phyloP scores from a whole-genome alignment of 2,113 vertebrate species.

The Cervus canadensis region DNA sequence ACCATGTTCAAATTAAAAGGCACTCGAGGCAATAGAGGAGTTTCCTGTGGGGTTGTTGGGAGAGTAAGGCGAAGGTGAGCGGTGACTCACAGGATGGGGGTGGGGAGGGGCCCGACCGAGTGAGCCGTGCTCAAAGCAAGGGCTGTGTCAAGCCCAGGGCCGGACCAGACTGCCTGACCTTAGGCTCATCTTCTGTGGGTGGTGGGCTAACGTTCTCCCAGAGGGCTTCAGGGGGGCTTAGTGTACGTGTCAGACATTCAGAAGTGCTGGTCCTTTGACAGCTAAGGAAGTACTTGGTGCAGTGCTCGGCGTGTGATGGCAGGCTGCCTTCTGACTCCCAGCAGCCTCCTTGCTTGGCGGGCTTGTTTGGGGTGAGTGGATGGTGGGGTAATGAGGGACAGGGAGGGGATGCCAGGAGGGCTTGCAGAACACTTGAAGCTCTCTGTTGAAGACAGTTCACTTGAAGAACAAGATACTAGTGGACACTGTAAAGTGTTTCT shows the following conservation, averaged over 20 bases:
- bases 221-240: not conserved
- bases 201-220: accelerated
- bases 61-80: not conserved
- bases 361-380: not conserved
- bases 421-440: not conserved
- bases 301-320: not conserved
- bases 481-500: not conserved
- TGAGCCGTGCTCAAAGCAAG: not conserved
- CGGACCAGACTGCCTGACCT: not conserved
- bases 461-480: not conserved
- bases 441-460: not conserved
- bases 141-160: not conserved
- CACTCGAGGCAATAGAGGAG: not conserved
- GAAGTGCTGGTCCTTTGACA: not conserved
- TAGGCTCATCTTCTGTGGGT: not conserved
- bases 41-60: not conserved
- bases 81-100: not conserved
- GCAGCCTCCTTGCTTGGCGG: not conserved
- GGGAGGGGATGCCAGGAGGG: not conserved
- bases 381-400: too few relatives aligned
- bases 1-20: not conserved
- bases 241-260: not conserved
- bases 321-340: not conserved
- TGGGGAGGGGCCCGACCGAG: too few relatives aligned
- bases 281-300: not conserved